A percentile compares a stretch with the other conserved stretches of the same genome.
phyloP scores from a whole-genome alignment of 2,797 vertebrate species.

The Serranus cabrilla region DNA sequence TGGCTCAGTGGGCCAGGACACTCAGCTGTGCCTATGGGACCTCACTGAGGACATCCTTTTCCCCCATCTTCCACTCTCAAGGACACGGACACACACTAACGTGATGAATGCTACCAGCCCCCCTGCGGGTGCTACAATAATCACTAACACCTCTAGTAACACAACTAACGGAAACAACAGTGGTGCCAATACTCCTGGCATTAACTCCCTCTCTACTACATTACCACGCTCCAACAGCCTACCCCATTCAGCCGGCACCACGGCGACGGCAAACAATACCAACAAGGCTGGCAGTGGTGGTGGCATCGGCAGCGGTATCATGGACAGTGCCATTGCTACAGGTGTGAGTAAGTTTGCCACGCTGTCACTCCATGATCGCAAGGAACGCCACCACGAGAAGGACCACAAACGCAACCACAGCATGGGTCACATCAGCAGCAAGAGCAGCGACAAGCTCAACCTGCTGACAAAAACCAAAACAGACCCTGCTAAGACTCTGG shows the following conservation, averaged over 20 bases:
- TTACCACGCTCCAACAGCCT: constrained; percentile 98
- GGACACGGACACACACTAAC: constrained; percentile 97
- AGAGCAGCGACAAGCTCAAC: constrained; percentile 99
- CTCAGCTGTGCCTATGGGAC: constrained; percentile 98
- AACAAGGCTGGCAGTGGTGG: constrained; percentile 85
- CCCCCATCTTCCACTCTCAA: constrained; percentile 95
- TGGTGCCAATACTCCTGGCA: constrained; percentile 84
- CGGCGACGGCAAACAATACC: constrained; percentile 87
- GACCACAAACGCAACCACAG: constrained; percentile 99
- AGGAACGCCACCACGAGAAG: constrained; percentile 96
- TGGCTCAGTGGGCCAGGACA: constrained; percentile 98
- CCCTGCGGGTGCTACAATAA: constrained; percentile 87
- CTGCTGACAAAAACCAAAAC: constrained; percentile 94
- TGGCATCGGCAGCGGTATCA: constrained; percentile 75
- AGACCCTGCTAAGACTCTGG: constrained; percentile 97
- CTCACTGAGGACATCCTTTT: constrained; percentile 98
- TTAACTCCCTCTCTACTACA: constrained; percentile 89
- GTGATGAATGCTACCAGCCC: constrained; percentile 97
- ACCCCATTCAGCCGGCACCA: constrained; percentile 91
- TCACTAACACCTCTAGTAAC: constrained; percentile 87
- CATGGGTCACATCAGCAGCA: constrained; percentile 99
- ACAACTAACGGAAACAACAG: constrained; percentile 89
- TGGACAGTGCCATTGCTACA: constrained; percentile 92
- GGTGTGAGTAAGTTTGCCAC: constrained; percentile 97
- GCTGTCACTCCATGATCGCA: constrained; percentile 95